A percentile compares a stretch with the other conserved stretches of the same genome.
Conservation (phyloP, 1,140 invertebrate genomes). For the Drosophila ananassae region DNA sequence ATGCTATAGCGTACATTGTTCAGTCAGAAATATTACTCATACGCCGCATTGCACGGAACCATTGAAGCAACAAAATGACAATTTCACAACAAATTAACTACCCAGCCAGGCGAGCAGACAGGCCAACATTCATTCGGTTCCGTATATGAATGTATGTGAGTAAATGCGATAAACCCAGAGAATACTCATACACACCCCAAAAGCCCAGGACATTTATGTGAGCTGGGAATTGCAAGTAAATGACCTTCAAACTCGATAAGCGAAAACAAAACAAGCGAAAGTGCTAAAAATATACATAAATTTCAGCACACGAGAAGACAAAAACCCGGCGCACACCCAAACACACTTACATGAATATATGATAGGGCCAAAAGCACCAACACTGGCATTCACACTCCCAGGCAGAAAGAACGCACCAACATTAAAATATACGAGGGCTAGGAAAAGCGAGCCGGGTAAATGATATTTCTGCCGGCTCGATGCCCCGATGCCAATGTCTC, state of each 20-base stretch:
- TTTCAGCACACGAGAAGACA: conserved; percentile 61
- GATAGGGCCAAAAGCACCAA: conserved; percentile 50
- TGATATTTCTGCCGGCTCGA: conserved; percentile 61
- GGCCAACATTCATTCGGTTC: conserved; percentile 38
- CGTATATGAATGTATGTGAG: conserved; percentile 24
- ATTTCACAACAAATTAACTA: conserved; percentile 81
- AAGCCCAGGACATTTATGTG: conserved; percentile 9
- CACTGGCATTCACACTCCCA: conserved; percentile 7
- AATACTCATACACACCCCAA: conserved; percentile 18
- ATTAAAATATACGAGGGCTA: conserved; percentile 71
- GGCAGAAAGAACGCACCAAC: conserved; percentile 17
- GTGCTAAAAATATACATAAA: conserved; percentile 82
- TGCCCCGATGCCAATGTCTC: conserved; percentile 46
- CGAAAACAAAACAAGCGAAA: conserved; percentile 82
- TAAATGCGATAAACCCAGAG: conserved; percentile 51
- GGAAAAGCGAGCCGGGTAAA: conserved; percentile 57
- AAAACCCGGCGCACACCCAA: conserved; percentile 22
- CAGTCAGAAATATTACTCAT: conserved; percentile 73
- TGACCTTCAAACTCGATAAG: conserved; percentile 82
- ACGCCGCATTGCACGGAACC: conserved; percentile 77
- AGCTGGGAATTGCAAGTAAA: conserved; percentile 69
- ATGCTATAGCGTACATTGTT: conserved; percentile 27
- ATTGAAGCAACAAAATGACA: conserved; percentile 80
- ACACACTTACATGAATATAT: conserved; percentile 62
- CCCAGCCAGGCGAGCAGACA: conserved; percentile 58